Evolutionary conservation across 2,113 vertebrate genomes (phyloP).

Genomic region (Astatotilapia flaviijosephi): DNA sequence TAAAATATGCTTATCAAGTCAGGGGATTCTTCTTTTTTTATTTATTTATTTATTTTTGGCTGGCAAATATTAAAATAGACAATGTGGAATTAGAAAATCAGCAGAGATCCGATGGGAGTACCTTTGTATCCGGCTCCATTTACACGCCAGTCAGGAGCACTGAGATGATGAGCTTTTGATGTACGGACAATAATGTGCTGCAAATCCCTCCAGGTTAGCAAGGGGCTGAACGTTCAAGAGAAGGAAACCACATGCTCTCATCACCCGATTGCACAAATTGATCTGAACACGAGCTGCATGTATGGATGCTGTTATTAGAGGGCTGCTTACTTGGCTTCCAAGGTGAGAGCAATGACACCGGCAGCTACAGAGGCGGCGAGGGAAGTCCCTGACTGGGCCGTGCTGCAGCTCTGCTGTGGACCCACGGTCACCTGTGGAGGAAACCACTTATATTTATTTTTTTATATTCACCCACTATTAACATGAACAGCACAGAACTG

Average conservation of each 20-base stretch:
- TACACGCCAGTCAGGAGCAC: constrained; percentile 87
- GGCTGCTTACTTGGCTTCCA: constrained; percentile 92
- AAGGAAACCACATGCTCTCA: not conserved
- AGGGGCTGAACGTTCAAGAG: constrained; percentile 72
- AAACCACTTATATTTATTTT: not conserved
- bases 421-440: constrained; percentile 80
- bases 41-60: not conserved
- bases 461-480: not conserved
- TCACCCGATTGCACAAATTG: not conserved
- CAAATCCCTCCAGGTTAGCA: constrained; percentile 94
- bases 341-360: constrained; percentile 88
- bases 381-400: constrained; percentile 81
- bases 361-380: constrained; percentile 92
- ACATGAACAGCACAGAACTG: not conserved
- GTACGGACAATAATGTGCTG: constrained; percentile 96
- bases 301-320: not conserved
- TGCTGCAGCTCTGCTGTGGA: constrained; percentile 82
- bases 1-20: constrained; percentile 20
- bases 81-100: not conserved
- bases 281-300: not conserved
- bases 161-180: constrained; percentile 83
- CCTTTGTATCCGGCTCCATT: constrained; percentile 94
- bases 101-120: constrained; percentile 27
- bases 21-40: not conserved
- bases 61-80: not conserved